Conservation (phyloP, 2,113 vertebrate genomes). For the Herpailurus yagouaroundi region DNA sequence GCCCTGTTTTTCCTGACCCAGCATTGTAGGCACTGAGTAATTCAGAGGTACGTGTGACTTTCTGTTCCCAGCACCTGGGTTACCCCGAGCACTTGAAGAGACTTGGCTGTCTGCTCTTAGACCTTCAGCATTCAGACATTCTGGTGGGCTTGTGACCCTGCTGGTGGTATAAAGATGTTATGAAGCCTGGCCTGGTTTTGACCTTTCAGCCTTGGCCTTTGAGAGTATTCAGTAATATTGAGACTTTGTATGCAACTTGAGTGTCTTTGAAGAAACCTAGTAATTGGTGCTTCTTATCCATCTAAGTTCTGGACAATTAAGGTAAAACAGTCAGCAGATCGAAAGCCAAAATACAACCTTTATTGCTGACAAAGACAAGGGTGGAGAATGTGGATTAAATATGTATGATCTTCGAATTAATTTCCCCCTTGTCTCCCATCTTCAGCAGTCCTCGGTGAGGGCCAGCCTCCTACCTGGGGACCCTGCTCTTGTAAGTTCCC, state of each 20-base stretch:
- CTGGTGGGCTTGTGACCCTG: neutral
- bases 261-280: neutral
- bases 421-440: fast-evolving
- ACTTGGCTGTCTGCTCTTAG: neutral
- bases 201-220: neutral
- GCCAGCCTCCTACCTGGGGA: neutral
- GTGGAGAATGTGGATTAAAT: neutral
- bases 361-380: neutral
- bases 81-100: neutral
- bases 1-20: neutral
- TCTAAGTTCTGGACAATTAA: neutral
- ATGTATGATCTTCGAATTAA: neutral
- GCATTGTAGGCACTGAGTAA: neutral
- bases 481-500: neutral
- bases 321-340: neutral
- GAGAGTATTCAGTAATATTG: neutral
- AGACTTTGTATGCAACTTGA: neutral
- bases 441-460: neutral
- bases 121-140: neutral
- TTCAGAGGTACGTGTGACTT: neutral
- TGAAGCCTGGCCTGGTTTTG: neutral
- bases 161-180: neutral
- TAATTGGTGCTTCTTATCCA: neutral
- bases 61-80: neutral
- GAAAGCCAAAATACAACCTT: neutral